Conservation (phyloP, 2,113 vertebrate species). For the Amblyopsis rosae region DNA sequence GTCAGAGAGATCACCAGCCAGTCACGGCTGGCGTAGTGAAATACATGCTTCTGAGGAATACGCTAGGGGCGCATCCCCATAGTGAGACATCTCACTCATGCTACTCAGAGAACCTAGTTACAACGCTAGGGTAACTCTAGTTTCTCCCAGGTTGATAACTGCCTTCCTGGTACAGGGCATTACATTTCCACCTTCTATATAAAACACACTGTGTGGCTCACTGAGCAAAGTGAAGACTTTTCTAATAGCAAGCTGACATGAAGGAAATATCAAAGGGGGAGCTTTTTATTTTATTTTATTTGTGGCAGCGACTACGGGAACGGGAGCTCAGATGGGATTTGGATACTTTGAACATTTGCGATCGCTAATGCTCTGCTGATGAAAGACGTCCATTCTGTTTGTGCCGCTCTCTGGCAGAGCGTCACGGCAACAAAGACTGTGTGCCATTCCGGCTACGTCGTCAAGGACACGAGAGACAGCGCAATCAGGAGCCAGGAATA, state of each 20-base stretch:
- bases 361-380: constrained; percentile 21
- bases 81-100: too few species aligned
- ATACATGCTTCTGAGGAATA: too few species aligned
- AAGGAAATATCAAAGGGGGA: constrained; percentile 58
- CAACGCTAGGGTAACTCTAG: too few species aligned
- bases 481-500: background rate
- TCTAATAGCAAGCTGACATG: constrained; percentile 44
- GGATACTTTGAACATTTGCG: background rate
- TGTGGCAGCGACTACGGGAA: background rate
- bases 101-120: too few species aligned
- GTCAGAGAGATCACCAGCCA: too few species aligned
- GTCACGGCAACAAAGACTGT: background rate
- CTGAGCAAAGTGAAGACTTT: constrained; percentile 31
- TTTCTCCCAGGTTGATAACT: constrained; percentile 10
- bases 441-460: constrained; percentile 4
- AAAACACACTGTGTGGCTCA: constrained; percentile 48
- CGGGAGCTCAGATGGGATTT: constrained; percentile 9
- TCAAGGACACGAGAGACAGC: background rate
- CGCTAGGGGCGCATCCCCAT: too few species aligned
- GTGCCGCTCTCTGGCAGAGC: background rate
- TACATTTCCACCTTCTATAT: background rate
- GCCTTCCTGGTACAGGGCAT: constrained; percentile 8
- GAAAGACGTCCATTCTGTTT: constrained; percentile 13
- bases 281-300: constrained; percentile 11
- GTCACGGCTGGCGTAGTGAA: too few species aligned